A percentile compares a stretch with the other conserved stretches of the same genome.
Evolutionary conservation across 2,113 vertebrate species (phyloP).

Genomic region (Atherinomorus stipes): DNA sequence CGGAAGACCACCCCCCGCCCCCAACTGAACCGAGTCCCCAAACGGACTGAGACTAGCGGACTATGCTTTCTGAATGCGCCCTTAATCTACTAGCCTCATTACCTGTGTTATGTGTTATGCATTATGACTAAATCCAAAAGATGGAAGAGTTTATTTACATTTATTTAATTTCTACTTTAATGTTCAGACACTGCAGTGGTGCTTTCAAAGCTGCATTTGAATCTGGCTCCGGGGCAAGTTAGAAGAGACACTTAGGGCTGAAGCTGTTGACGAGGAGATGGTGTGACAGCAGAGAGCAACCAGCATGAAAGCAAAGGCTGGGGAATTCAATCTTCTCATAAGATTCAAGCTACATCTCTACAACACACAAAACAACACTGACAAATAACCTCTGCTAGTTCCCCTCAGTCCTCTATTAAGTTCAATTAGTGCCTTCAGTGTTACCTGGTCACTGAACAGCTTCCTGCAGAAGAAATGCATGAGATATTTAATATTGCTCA

Average conservation of each 20-base stretch:
- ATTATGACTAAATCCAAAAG: neutral
- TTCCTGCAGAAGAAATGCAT: slow-evolving; percentile 14
- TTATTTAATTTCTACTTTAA: slow-evolving; percentile 22
- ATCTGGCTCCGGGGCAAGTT: slow-evolving; percentile 24
- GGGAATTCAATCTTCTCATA: slow-evolving; percentile 22
- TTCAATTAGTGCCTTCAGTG: slow-evolving; percentile 15
- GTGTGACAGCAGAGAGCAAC: slow-evolving; percentile 47
- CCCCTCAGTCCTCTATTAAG: slow-evolving; percentile 25
- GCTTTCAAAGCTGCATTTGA: slow-evolving; percentile 19
- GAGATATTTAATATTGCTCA: neutral
- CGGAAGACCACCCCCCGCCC: no score
- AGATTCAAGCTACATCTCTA: slow-evolving; percentile 38
- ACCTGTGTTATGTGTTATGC: slow-evolving; percentile 9
- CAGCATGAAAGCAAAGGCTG: slow-evolving; percentile 41
- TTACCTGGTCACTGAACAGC: slow-evolving; percentile 18
- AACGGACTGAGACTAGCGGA: no score
- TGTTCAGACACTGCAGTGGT: slow-evolving; percentile 2
- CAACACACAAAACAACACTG: slow-evolving; percentile 16
- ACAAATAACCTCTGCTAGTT: slow-evolving; percentile 36
- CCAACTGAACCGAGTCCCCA: no score
- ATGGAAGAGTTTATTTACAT: neutral
- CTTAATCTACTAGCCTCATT: no score
- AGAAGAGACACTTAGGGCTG: slow-evolving; percentile 8
- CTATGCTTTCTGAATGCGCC: no score
- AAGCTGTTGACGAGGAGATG: slow-evolving; percentile 39